Conservation (phyloP, 2,888 invertebrate genomes). For the Zele albiditarsus region DNA sequence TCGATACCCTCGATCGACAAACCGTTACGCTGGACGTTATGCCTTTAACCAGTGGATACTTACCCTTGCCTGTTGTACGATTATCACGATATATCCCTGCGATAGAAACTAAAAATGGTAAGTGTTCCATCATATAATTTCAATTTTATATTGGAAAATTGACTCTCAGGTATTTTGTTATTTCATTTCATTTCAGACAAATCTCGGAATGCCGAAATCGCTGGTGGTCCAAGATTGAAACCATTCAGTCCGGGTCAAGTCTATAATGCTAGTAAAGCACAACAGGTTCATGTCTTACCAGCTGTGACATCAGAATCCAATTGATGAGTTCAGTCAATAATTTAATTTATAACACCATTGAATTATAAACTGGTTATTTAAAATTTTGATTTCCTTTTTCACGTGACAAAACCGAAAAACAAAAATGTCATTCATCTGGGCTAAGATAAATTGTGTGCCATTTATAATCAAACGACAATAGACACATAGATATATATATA, state of each 20-base stretch:
- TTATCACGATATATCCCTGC: constrained; percentile 92
- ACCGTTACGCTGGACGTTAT: constrained; percentile 90
- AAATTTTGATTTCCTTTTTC: background rate
- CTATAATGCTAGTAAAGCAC: constrained; percentile 92
- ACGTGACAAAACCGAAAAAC: background rate
- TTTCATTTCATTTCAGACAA: constrained; percentile 67
- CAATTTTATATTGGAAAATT: background rate
- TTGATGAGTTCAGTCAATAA: constrained; percentile 22
- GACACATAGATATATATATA: background rate
- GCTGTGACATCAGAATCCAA: constrained; percentile 65
- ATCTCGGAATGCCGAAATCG: constrained; percentile 72
- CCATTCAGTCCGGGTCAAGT: constrained; percentile 94
- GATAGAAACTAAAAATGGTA: constrained; percentile 67
- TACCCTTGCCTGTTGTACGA: constrained; percentile 90
- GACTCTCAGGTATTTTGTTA: background rate
- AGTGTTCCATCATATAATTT: constrained; percentile 44
- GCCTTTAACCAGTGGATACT: constrained; percentile 92
- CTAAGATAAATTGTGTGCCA: constrained; percentile 10
- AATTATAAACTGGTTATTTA: background rate
- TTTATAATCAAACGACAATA: constrained; percentile 12
- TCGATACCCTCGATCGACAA: constrained; percentile 81
- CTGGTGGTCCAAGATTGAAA: constrained; percentile 82
- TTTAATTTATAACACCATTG: background rate
- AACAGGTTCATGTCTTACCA: constrained; percentile 90
- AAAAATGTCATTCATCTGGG: background rate